These are phyloP conservation scores for Telenomus remus DNA, from an alignment of 1,140 invertebrate species.

Conservation along the genomic window DNA sequence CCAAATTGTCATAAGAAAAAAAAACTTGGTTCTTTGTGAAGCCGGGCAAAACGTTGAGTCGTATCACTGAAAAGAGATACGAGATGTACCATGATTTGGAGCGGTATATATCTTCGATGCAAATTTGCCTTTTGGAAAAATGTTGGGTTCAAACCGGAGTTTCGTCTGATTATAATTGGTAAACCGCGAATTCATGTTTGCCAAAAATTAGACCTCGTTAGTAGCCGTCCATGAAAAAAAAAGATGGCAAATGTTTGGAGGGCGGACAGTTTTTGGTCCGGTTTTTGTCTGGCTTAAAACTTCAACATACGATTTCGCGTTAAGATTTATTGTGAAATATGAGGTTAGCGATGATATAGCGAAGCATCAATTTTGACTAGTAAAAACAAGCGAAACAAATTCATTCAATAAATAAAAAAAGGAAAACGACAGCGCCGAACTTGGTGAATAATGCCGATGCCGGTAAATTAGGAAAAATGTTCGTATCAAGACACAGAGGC, in stretches of 20 bases:
- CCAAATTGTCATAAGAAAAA: too few species aligned
- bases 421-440: background rate
- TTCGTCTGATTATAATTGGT: constrained; percentile 2
- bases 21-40: too few species aligned
- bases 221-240: background rate
- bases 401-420: background rate
- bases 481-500: constrained; percentile 11
- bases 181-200: constrained; percentile 16
- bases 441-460: constrained; percentile 1
- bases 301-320: too few species aligned
- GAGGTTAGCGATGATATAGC: background rate
- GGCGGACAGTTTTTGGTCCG: too few species aligned
- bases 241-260: background rate
- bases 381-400: background rate
- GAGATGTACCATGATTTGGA: background rate
- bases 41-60: too few species aligned
- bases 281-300: too few species aligned
- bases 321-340: constrained; percentile 2
- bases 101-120: background rate
- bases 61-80: background rate
- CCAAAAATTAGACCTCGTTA: constrained; percentile 26
- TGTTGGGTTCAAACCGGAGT: background rate
- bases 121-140: background rate
- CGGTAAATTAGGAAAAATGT: constrained; percentile 4
- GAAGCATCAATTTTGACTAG: background rate